Percentiles rank a stretch among this genome's conserved stretches.
These are phyloP conservation scores for Magallana nippona DNA, from an alignment of 2,888 invertebrate genomes.

Conservation along the genomic window DNA sequence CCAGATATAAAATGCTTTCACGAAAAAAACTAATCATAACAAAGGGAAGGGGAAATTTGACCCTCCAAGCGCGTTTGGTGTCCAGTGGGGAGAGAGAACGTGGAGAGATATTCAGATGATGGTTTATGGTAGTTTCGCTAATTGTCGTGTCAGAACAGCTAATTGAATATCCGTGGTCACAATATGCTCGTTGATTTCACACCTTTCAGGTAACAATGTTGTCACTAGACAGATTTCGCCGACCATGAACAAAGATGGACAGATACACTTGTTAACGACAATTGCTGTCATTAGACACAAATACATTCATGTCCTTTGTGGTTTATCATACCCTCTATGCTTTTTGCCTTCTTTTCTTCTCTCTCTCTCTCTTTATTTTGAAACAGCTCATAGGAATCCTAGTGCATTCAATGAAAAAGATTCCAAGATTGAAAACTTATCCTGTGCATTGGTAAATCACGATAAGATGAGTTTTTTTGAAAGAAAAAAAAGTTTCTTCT, in stretches of 20 bases:
- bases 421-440: background rate
- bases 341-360: background rate
- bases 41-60: background rate
- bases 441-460: background rate
- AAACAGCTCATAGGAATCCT: background rate
- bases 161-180: constrained; percentile 26
- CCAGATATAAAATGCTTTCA: constrained; percentile 1
- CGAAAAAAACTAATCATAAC: background rate
- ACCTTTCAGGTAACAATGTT: constrained; percentile 23
- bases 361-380: no score
- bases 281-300: constrained; percentile 7
- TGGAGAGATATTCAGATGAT: background rate
- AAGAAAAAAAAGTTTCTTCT: background rate
- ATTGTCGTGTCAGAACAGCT: constrained; percentile 20
- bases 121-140: constrained; percentile 16
- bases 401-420: background rate
- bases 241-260: constrained; percentile 24
- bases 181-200: constrained; percentile 25
- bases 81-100: background rate
- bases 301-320: background rate
- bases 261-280: constrained; percentile 21
- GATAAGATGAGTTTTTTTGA: background rate
- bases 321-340: background rate
- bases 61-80: background rate
- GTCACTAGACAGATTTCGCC: constrained; percentile 14